Base-by-base conservation (phyloP, 2,797 vertebrate genomes). In the Echiichthys vipera region DNA sequence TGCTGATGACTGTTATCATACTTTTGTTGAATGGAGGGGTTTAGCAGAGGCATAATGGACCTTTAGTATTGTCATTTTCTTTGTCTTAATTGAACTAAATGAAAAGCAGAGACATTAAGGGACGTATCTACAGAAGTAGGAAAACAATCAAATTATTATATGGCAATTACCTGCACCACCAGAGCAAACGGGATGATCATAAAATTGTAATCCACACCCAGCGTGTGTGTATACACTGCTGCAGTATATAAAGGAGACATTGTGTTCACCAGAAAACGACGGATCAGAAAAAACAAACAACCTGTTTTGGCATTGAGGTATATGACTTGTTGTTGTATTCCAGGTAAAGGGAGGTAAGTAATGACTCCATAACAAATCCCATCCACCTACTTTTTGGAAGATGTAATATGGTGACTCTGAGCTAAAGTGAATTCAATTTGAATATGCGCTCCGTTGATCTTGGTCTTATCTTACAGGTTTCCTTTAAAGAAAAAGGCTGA, bases 101-200 rank as follows among this genome's bases (percentile, higher is more conserved):
- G 42, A 30, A 47, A 57, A 50, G 17, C 5, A 1, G 17, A 25
- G 40, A 14, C 17, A 46, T 69, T 49, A 62, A 51, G 25, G 32
- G 73, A 56, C 12, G 2, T 37, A 55, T 63, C n/a, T 51, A 22
- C 18, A 46, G 22, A 64, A 37, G 25, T 3, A 51, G 30, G n/a
- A 63, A 68, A 80, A 59, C 27, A 66, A 77, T 74, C 0, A 71
- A 67, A 63, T 66, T 37, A 72, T 56, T 62, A 66, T 62, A 64
- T 17, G 2, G 36, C 36, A 77, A 77, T 86, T 80, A 78, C 47
- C 37, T 66, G 36, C n/a, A 71, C 22, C 43, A 55, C 14, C 66
- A 80, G 70, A 79, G 64, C 30, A 80, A 67, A 84, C 20, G 45
- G 62, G 54, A 83, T 70, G 13, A 59, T 63, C 36, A 14, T 20